Evolutionary conservation across 2,888 invertebrate genomes (phyloP), one percentile per base, ranked within the genome.

Genomic region (Nowickia ferox): DNA sequence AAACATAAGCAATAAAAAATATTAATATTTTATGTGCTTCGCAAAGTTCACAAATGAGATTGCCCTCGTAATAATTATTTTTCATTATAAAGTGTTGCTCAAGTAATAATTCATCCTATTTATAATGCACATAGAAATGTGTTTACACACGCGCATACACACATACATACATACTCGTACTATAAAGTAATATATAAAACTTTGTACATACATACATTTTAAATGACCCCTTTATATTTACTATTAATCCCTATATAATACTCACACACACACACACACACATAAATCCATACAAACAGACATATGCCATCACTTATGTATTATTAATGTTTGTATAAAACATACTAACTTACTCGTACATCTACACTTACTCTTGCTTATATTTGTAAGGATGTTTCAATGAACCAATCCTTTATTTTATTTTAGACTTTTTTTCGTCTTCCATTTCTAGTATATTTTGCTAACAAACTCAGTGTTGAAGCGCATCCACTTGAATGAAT

Each of bases 401-500:
- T 38, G 38, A 76, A 76, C 75, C 83, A 72, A 80, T 86, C 83
- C 86, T 80, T 86, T 86, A 82, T 86, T 85, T 66, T 78, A 84
- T 48, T 82, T 78, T 69, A 59, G 30, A 38, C 59, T 38, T 55
- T 42, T n/a, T 63, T 55, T 61, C 40, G 11, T 66, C 38, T 77
- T 63, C 17, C 68, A 19, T 42, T 71, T 71, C 57, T 79, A 75
- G 71, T 84, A 55, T 57, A 68, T 69, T 81, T 77, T 68, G 19
- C 51, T 74, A 72, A 72, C 61, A 71, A 74, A 79, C 76, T 80
- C 76, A 80, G 68, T 76, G 55, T 86, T 80, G 77, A 75, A 86
- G 83, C 68, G 76, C 79, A 80, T 86, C 83, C 66, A 86, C 79
- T 86, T 83, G 79, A 86, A 79, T 83, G 76, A 86, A 83, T 80